Evolutionary conservation across 2,113 vertebrate species (phyloP), one percentile per base, ranked within the genome.

Genomic region (Symphodus melops): DNA sequence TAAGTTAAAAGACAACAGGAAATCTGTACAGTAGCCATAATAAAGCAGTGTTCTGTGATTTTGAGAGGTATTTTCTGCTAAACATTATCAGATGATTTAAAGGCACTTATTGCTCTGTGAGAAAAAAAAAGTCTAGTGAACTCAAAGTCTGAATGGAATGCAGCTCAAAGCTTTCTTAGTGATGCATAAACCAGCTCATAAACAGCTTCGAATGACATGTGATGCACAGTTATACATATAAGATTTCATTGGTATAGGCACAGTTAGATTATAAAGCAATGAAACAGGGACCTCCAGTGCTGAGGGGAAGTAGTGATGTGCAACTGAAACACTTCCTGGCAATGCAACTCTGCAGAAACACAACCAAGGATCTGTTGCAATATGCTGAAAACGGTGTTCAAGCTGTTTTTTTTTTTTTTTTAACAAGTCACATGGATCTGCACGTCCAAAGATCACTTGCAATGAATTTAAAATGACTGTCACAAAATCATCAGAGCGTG

Each of bases 391-490:
- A 65, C 20, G 4, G 4, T 8, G 64, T 63, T 49, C n/a, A 41
- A 33, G 28, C 28, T 33, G 4, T 14, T 14, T 21, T 48, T 13
- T 36, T 37, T 13, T 23, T 14, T 21, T 48, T 13, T 36, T 37
- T 13, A 21, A 42, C 23, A 86, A 59, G 71, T 85, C 79, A 86
- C 62, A 83, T 59, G 70, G 52, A 68, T 11, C 8, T 52, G 25
- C 48, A 71, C 8, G 76, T 86, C 44, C 84, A 86, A 84, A 85
- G 90, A 73, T 86, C 75, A 61, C 3, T 75, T 48, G n/a, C 53
- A 41, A 75, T 63, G 41, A 8, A 42, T 23, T 73, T 10, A 54
- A 69, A 75, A 74, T 33, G 17, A 55, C 49, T 13, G 33, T 59
- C 33, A 59, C 72, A 75, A 70, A 85, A 79, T 39, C n/a, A 53